Evolutionary conservation across 1,140 invertebrate genomes (phyloP).

Genomic region (Hyposmocoma kahamanoa): DNA sequence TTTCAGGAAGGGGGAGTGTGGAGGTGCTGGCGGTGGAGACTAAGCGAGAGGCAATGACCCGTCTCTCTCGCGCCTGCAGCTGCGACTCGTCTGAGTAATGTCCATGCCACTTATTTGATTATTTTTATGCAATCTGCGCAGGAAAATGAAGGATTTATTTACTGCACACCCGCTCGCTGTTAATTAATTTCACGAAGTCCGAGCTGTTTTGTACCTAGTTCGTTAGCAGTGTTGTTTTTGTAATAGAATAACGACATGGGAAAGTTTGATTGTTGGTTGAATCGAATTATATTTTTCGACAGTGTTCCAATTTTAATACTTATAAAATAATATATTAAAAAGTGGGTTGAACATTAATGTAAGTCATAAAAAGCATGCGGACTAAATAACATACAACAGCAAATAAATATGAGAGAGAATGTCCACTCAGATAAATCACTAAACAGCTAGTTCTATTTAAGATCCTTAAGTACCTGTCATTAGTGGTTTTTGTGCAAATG

Average conservation of each 20-base stretch:
- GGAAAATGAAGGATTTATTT: slow-evolving; percentile 68
- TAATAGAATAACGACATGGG: not conserved
- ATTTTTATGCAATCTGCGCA: slow-evolving; percentile 71
- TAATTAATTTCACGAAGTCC: slow-evolving; percentile 65
- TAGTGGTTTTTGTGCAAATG: too few species aligned
- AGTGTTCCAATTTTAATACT: too few species aligned
- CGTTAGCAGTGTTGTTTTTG: slow-evolving; percentile 9
- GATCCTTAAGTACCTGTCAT: too few species aligned
- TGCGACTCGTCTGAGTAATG: slow-evolving; percentile 62
- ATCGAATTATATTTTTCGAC: too few species aligned
- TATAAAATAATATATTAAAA: too few species aligned
- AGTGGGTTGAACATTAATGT: too few species aligned
- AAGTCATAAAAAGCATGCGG: too few species aligned
- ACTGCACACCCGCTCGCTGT: slow-evolving; percentile 50
- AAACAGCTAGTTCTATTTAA: too few species aligned
- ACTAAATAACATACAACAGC: too few species aligned
- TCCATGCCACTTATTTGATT: slow-evolving; percentile 68
- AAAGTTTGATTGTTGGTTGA: too few species aligned
- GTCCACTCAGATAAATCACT: too few species aligned
- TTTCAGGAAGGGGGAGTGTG: slow-evolving; percentile 65
- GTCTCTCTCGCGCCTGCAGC: slow-evolving; percentile 35
- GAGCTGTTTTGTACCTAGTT: slow-evolving; percentile 21
- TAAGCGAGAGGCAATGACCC: slow-evolving; percentile 22
- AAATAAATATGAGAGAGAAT: too few species aligned
- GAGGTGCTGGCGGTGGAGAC: slow-evolving; percentile 36